phyloP scores from a whole-genome alignment of 2,797 vertebrate species.

The Leuciscus waleckii region DNA sequence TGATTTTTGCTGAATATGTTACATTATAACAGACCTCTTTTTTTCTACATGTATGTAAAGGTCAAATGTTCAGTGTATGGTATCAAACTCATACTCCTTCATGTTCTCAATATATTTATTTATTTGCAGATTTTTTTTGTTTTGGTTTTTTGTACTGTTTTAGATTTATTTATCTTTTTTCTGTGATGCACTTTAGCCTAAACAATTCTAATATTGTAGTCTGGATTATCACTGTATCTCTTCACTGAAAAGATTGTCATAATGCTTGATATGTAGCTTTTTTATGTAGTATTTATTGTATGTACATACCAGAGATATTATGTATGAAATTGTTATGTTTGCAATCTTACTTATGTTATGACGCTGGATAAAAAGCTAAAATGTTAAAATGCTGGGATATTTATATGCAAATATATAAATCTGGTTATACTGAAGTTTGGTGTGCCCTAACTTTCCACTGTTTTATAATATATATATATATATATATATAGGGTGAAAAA shows the following conservation, averaged over 20 bases:
- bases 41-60: slow-evolving; percentile 8
- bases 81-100: slow-evolving; percentile 54
- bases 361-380: background rate
- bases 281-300: slow-evolving; percentile 4
- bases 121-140: background rate
- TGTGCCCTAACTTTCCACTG: background rate
- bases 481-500: background rate
- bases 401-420: slow-evolving; percentile 53
- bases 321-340: slow-evolving; percentile 10
- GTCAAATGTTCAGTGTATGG: slow-evolving; percentile 18
- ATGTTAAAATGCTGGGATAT: slow-evolving; percentile 32
- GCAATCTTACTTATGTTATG: slow-evolving; percentile 13
- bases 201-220: slow-evolving; percentile 47
- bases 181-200: slow-evolving; percentile 32
- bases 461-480: background rate
- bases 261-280: slow-evolving; percentile 25
- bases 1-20: slow-evolving; percentile 7
- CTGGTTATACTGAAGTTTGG: slow-evolving; percentile 23
- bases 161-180: slow-evolving; percentile 34
- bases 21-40: background rate
- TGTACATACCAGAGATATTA: background rate
- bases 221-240: slow-evolving; percentile 47
- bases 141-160: slow-evolving; percentile 33
- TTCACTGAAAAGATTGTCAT: slow-evolving; percentile 54
- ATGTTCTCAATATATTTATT: slow-evolving; percentile 45